These are phyloP conservation scores for Zoroaster sp. DNA, from an alignment of 53 echinoderm and acorn worm species.

Conservation along the genomic window DNA sequence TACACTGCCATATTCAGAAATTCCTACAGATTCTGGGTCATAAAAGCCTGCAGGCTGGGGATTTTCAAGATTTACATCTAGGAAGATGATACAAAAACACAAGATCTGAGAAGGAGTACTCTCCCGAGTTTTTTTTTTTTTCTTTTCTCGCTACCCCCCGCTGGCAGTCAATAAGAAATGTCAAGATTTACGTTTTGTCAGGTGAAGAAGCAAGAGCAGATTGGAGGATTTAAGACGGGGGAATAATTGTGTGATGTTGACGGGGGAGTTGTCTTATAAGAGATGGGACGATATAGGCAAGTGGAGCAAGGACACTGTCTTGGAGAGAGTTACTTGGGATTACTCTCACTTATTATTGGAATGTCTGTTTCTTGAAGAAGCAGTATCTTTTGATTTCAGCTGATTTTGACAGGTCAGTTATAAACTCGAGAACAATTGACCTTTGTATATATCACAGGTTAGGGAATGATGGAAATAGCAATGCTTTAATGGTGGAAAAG, in stretches of 20 bases:
- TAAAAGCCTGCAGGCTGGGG: background rate
- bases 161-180: background rate
- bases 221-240: constrained; percentile 10
- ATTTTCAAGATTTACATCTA: background rate
- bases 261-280: background rate
- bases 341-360: background rate
- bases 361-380: background rate
- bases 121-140: background rate
- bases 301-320: background rate
- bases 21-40: background rate
- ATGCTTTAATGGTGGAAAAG: no score
- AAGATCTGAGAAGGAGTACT: background rate
- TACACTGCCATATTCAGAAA: no score
- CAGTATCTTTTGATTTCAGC: background rate
- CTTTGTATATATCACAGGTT: no score
- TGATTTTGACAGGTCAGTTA: background rate
- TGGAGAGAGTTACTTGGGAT: background rate
- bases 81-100: background rate
- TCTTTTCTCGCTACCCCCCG: background rate
- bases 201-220: background rate
- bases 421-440: background rate
- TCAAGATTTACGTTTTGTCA: background rate
- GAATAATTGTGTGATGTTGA: background rate
- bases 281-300: background rate
- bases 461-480: no score